A percentile compares a stretch with the other conserved stretches of the same genome.
Conservation (phyloP, 1,140 invertebrate species). For the Trichonephila inaurata region DNA sequence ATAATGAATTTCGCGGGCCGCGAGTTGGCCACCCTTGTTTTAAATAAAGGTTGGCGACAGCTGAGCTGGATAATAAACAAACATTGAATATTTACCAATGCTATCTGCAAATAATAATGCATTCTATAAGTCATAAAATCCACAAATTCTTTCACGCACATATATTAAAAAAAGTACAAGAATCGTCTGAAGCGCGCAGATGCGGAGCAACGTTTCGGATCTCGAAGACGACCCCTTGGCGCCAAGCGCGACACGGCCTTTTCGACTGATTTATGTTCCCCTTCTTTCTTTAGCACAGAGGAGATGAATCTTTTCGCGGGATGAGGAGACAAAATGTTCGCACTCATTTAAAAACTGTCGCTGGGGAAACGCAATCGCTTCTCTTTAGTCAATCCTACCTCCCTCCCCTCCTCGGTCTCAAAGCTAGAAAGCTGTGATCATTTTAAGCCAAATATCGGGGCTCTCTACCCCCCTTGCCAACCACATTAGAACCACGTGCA, state of each 20-base stretch:
- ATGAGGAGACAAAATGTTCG: conserved; percentile 8
- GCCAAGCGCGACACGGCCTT: conserved; percentile 9
- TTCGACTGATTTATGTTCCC: conserved; percentile 11
- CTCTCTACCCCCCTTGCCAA: background rate
- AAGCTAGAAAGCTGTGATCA: background rate
- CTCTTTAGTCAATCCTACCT: background rate
- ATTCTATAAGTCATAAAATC: no score
- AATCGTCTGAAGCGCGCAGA: no score
- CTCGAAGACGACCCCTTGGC: conserved; percentile 1
- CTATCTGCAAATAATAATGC: no score
- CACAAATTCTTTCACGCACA: no score
- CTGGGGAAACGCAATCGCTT: background rate
- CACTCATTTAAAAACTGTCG: conserved; percentile 17
- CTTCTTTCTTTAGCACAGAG: background rate
- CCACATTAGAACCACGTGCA: background rate
- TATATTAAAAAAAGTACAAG: no score
- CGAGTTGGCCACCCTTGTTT: no score
- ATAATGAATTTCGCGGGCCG: no score
- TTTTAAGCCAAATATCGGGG: background rate
- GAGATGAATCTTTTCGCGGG: background rate
- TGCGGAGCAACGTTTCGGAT: background rate
- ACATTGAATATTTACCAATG: no score
- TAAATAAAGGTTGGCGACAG: no score
- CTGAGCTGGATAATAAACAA: no score
- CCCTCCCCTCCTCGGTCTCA: background rate